phyloP scores from a whole-genome alignment of 1,140 invertebrate species.

The Panagrolaimus sp. region DNA sequence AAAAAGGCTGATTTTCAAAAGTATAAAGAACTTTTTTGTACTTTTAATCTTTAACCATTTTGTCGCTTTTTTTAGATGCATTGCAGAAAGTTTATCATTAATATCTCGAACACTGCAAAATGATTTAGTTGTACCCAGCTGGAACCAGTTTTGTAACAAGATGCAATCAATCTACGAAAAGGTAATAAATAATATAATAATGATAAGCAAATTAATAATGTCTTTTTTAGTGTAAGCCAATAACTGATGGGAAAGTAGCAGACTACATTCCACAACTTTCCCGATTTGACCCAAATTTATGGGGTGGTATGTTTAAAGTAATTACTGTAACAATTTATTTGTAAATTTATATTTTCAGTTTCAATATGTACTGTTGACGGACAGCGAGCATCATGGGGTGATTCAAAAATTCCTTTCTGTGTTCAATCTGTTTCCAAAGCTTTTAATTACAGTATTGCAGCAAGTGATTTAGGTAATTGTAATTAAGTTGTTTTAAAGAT shows the following conservation, averaged over 20 bases:
- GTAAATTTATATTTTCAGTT: too few relatives aligned
- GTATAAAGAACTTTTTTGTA: not conserved
- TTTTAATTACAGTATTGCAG: conserved; percentile 67
- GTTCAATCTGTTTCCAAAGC: conserved; percentile 68
- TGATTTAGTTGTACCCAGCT: conserved; percentile 39
- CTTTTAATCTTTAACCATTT: conserved; percentile 14
- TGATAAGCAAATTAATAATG: not conserved
- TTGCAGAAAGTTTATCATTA: conserved; percentile 17
- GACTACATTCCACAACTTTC: conserved; percentile 55
- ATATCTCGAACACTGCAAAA: conserved; percentile 47
- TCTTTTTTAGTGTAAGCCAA: conserved; percentile 27
- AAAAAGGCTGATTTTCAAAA: conserved; percentile 34
- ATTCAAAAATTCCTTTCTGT: conserved; percentile 50
- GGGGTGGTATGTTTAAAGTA: conserved; percentile 45
- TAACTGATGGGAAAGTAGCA: conserved; percentile 49
- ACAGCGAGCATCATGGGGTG: conserved; percentile 54
- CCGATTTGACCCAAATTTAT: conserved; percentile 59
- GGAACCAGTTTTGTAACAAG: conserved; percentile 30
- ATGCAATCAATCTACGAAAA: conserved; percentile 41
- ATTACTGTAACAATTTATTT: too few relatives aligned
- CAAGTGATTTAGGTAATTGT: conserved; percentile 38
- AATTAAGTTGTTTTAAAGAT: too few relatives aligned
- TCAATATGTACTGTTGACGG: conserved; percentile 62
- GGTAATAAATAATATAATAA: conserved; percentile 18
- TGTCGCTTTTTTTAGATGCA: conserved; percentile 15